Evolutionary conservation across 2,888 invertebrate genomes (phyloP), one percentile per base, ranked within the genome.

Genomic region (Orchesella flavescens): DNA sequence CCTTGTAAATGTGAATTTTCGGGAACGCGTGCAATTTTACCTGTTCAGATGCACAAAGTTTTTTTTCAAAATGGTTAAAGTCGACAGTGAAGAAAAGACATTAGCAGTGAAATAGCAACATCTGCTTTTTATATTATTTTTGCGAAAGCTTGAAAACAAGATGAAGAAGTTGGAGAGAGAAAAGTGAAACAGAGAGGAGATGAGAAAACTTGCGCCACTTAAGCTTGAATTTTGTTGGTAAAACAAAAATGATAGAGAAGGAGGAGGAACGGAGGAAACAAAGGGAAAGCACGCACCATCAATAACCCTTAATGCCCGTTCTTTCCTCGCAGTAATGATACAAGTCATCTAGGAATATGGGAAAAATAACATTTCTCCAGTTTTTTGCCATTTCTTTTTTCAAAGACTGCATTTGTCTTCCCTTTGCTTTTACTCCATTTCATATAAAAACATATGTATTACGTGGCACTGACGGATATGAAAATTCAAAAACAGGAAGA

Each of bases 271-370:
- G 21, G 75, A 63, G 34, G 73, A 34, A 73, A 63, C 24, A 69
- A 76, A 75, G 71, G 59, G 66, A 81, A 81, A 71, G 65, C 61
- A 82, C 65, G 75, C 68, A 66, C 75, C 76, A 75, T 83, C 83
- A 83, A 76, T 83, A 76, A 76, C 57, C 76, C 77, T 83, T 76
- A 76, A 76, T 83, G 76, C 66, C 59, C 65, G 53, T 68, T 76
- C 66, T 63, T 76, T 71, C 57, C 65, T 79, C 63, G 44, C 68
- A 72, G 72, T 79, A 79, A 79, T 79, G 79, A 79, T 72, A 71
- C 71, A 61, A 79, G 79, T 72, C 79, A 79, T 79, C 79, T 72
- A 72, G 79, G 78, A 72, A 72, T 79, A 79, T 79, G 79, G 55
- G 72, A 71, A 79, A 79, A 72, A 78, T 71, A 78, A 63, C 78